Conservation (phyloP, 2,797 vertebrate species). For the Avahi laniger region DNA sequence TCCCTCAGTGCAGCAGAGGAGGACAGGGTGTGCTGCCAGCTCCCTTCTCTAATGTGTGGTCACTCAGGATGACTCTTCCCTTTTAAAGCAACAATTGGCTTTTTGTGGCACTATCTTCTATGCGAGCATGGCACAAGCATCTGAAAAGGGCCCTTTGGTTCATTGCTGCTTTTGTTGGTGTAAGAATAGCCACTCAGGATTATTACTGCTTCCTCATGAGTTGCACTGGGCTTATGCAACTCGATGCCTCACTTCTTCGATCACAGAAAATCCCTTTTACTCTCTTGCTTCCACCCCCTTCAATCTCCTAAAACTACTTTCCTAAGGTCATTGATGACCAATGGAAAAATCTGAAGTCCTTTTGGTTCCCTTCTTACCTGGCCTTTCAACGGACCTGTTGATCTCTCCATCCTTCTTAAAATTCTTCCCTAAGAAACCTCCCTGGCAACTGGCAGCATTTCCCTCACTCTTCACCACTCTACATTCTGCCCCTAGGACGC, state of each 20-base stretch:
- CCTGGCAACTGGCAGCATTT: accelerated
- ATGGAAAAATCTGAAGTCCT: neutral
- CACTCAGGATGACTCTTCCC: neutral
- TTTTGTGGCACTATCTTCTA: neutral
- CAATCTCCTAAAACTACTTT: neutral
- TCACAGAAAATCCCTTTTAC: neutral
- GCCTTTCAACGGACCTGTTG: neutral
- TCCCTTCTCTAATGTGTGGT: neutral
- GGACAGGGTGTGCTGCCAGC: neutral
- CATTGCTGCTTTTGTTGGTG: neutral
- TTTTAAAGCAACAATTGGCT: neutral
- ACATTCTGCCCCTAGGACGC: no score
- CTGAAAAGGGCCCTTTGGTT: neutral
- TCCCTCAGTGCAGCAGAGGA: accelerated
- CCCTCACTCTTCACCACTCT: neutral
- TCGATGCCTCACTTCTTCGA: neutral
- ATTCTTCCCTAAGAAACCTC: neutral
- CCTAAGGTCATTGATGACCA: neutral
- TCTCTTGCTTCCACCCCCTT: neutral
- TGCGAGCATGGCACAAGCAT: accelerated
- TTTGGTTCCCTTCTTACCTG: neutral
- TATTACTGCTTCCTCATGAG: neutral
- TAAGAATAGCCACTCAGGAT: neutral
- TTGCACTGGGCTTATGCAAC: neutral
- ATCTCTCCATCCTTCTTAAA: neutral